Percentiles rank a stretch among this genome's conserved stretches.
phyloP scores from a whole-genome alignment of 2,888 invertebrate genomes.

The Pegoplata infirma region DNA sequence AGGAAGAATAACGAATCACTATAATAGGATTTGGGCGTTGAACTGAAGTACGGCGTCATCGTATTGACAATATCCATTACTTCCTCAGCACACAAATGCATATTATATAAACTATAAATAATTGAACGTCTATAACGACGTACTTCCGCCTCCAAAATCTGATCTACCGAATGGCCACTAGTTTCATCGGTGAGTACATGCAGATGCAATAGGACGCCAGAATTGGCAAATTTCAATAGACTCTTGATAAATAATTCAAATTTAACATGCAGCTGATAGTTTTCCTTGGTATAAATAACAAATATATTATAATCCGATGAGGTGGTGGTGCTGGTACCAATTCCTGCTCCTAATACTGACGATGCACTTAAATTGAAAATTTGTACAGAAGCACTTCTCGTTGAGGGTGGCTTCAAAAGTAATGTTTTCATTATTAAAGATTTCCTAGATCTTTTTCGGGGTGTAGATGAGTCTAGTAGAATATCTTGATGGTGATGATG shows the following conservation, averaged over 20 bases:
- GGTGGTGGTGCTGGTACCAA: conserved; percentile 23
- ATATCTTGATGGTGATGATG: not conserved
- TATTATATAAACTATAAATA: conserved; percentile 81
- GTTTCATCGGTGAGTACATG: conserved; percentile 82
- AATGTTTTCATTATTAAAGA: conserved; percentile 53
- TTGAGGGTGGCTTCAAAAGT: conserved; percentile 53
- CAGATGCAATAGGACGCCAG: conserved; percentile 79
- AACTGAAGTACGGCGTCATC: conserved; percentile 86
- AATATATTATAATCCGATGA: conserved; percentile 75
- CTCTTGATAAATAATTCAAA: conserved; percentile 76
- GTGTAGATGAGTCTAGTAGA: conserved; percentile 36
- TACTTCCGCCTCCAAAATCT: conserved; percentile 77
- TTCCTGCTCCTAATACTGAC: conserved; percentile 31
- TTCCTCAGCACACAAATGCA: conserved; percentile 81
- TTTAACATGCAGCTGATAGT: conserved; percentile 75
- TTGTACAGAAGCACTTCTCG: conserved; percentile 53
- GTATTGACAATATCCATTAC: conserved; percentile 82
- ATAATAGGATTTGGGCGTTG: conserved; percentile 85
- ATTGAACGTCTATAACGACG: conserved; percentile 77
- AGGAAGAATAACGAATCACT: conserved; percentile 88
- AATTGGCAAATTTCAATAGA: conserved; percentile 72
- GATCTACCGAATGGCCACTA: conserved; percentile 80
- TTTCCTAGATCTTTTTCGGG: conserved; percentile 35
- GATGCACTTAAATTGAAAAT: conserved; percentile 51
- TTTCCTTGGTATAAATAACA: conserved; percentile 76